Base-by-base conservation (phyloP, 1,140 invertebrate genomes). In the Drosophila lacteicornis region DNA sequence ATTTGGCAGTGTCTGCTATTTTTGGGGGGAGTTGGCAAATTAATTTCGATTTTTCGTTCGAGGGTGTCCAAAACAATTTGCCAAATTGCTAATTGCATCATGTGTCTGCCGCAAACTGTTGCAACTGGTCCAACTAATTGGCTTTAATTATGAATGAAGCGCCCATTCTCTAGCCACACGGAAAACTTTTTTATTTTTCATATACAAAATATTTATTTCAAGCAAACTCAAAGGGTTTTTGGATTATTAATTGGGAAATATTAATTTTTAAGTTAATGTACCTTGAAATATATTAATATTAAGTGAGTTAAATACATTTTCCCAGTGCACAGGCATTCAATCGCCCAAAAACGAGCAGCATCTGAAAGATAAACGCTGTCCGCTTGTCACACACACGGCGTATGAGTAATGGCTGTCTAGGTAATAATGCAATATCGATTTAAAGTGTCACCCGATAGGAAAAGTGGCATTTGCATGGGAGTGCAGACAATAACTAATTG, bases 361-460 rank as follows among this genome's bases (percentile, higher is more conserved):
- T 42, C 30, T 46, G 5, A 36, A 53, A 51, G 62, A 73, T 58
- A 71, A 56, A 59, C 55, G 55, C 15, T 68, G 30, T 45, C 9
- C 50, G 56, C 43, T 45, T 59, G 47, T 71, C 82, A 75, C 67
- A 69, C 67, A 80, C 58, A 63, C 30, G 70, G 76, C 82, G 66
- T 82, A 80, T 87, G 80, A 70, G 57, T 84, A 74, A 80, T 88
- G 75, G 27, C 22, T 55, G 47, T 49, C 66, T 59, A 65, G 60
- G 73, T 78, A 66, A 84, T 80, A 83, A 79, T 81, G 80, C 67
- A 57, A 84, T 84, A 84, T 84, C 81, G 82, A 84, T 90, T 79
- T 61, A 62, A 80, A 59, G 60, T 87, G 83, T 65, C 77, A 80
- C 65, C 45, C 46, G 58, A 67, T 50, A 53, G 53, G 66, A 46